Evolutionary conservation across 2,113 vertebrate genomes (phyloP).

Genomic region (Vombatus ursinus): DNA sequence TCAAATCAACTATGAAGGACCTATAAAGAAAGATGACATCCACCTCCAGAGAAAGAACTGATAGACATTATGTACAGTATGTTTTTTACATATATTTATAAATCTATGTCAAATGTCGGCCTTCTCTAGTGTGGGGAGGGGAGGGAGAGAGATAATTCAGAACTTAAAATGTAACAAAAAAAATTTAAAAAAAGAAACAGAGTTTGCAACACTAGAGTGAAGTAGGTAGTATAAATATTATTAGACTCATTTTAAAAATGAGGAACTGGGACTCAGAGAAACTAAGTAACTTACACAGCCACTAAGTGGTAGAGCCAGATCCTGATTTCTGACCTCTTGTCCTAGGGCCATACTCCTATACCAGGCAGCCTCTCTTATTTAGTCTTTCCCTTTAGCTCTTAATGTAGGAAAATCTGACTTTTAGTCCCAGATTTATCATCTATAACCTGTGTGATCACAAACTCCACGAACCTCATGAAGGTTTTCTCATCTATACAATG

Average conservation of each 20-base stretch:
- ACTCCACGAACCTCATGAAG: neutral
- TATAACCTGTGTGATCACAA: neutral
- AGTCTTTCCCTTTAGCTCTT: neutral
- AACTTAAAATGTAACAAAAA: no score
- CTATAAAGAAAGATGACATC: no score
- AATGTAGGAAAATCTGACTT: conserved; percentile 3
- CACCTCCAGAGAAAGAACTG: no score
- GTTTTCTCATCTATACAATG: conserved; percentile 27
- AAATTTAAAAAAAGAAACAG: neutral
- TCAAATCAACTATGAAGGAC: no score
- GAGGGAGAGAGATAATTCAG: no score
- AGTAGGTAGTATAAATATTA: neutral
- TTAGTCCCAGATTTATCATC: conserved; percentile 12
- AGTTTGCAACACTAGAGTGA: neutral
- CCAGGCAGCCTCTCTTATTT: neutral
- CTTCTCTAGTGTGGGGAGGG: no score
- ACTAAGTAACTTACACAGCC: neutral
- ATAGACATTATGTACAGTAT: no score
- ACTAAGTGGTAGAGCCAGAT: neutral
- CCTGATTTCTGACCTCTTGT: neutral
- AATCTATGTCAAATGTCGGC: no score
- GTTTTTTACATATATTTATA: no score
- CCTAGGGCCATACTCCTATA: neutral
- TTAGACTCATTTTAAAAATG: neutral
- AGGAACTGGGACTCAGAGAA: neutral